Evolutionary conservation across 2,113 vertebrate genomes (phyloP).

Genomic region (Probosciger aterrimus): DNA sequence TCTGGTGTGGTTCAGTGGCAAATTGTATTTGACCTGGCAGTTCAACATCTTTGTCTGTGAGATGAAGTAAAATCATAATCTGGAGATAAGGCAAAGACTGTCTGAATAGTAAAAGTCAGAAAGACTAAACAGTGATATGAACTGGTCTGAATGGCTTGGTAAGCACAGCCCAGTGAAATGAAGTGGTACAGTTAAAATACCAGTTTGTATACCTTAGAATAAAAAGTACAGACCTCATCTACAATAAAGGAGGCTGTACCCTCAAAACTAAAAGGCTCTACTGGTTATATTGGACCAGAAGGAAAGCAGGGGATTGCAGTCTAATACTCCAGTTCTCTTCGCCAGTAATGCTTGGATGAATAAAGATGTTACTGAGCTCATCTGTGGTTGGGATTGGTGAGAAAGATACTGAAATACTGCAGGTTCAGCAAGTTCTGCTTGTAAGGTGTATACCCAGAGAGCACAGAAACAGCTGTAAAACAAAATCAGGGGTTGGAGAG

Average conservation of each 20-base stretch:
- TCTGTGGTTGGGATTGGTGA: background rate
- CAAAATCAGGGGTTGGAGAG: background rate
- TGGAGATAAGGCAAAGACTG: background rate
- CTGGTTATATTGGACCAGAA: background rate
- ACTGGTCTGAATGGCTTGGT: background rate
- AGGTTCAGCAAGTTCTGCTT: conserved; percentile 3
- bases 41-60: background rate
- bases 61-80: background rate
- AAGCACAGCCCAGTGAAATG: background rate
- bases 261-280: background rate
- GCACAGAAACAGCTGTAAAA: background rate
- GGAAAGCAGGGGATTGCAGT: background rate
- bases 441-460: background rate
- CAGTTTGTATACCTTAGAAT: background rate
- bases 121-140: background rate
- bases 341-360: background rate
- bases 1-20: background rate
- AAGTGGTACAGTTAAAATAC: background rate
- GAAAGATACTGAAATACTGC: background rate
- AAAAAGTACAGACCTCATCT: background rate
- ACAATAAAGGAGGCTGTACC: background rate
- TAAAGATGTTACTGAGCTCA: background rate
- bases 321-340: background rate
- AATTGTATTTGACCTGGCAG: background rate
- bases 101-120: background rate